These are phyloP conservation scores for Polypterus senegalus DNA, from an alignment of 2,113 vertebrate genomes.

Conservation along the genomic window DNA sequence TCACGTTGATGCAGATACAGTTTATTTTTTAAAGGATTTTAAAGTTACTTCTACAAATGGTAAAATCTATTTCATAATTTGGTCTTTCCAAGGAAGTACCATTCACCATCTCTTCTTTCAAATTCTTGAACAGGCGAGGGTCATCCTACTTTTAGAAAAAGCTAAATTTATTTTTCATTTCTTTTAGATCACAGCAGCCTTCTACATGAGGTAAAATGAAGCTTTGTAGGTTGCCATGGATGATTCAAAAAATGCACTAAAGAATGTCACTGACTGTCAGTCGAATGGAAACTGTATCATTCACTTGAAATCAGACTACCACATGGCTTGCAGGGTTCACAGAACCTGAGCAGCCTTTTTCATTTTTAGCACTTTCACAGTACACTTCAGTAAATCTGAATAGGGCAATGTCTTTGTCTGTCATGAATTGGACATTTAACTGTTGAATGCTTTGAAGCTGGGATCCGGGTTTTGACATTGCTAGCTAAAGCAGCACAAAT, in stretches of 20 bases:
- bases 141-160: no score
- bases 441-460: constrained; percentile 4
- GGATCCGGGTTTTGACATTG: background rate
- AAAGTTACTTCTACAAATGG: no score
- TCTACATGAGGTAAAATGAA: no score
- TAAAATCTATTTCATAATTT: no score
- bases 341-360: background rate
- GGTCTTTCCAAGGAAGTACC: no score
- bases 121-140: no score
- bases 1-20: no score
- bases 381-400: constrained; percentile 18
- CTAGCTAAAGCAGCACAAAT: background rate
- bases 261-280: background rate
- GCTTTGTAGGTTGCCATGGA: background rate
- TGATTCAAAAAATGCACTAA: background rate
- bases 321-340: background rate
- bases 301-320: background rate
- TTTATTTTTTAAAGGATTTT: no score
- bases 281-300: background rate
- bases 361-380: background rate
- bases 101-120: no score
- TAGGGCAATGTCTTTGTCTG: constrained; percentile 9
- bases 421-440: background rate
- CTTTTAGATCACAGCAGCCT: no score
- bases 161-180: no score